A percentile compares a stretch with the other conserved stretches of the same genome.
Conservation (phyloP, 2,113 vertebrate species). For the Thermophis baileyi region DNA sequence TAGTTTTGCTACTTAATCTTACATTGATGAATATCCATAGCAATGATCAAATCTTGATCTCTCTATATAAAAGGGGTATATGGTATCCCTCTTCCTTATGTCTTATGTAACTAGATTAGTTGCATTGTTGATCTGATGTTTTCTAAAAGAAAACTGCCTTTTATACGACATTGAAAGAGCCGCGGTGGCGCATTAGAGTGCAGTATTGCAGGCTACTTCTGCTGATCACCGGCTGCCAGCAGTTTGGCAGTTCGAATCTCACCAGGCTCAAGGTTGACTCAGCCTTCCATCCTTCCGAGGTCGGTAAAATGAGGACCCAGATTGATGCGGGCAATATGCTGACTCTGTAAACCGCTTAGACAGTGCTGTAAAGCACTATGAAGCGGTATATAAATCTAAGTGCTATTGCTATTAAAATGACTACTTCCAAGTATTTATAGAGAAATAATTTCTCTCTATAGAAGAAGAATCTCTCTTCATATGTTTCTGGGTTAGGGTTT, state of each 20-base stretch:
- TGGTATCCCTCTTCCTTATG: neutral
- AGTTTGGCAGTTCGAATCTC: too few relatives aligned
- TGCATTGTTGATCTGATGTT: constrained; percentile 5
- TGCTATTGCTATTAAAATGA: too few relatives aligned
- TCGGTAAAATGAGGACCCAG: too few relatives aligned
- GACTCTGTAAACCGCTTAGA: too few relatives aligned
- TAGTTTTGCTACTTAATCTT: neutral
- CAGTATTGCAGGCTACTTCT: too few relatives aligned
- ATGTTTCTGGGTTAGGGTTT: neutral
- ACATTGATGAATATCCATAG: neutral
- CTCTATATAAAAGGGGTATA: neutral
- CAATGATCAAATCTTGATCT: neutral
- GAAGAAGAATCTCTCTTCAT: neutral
- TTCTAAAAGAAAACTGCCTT: constrained; percentile 13
- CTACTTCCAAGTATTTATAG: neutral
- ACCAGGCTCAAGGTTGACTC: too few relatives aligned
- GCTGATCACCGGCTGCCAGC: too few relatives aligned
- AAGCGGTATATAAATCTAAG: too few relatives aligned
- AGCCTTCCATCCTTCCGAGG: too few relatives aligned
- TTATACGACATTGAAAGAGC: neutral
- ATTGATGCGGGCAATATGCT: too few relatives aligned
- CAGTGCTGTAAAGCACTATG: too few relatives aligned
- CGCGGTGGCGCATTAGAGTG: too few relatives aligned
- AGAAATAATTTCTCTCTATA: neutral
- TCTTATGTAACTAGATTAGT: neutral